Evolutionary conservation across 2,113 vertebrate genomes (phyloP).

Genomic region (Onychostoma macrolepis): DNA sequence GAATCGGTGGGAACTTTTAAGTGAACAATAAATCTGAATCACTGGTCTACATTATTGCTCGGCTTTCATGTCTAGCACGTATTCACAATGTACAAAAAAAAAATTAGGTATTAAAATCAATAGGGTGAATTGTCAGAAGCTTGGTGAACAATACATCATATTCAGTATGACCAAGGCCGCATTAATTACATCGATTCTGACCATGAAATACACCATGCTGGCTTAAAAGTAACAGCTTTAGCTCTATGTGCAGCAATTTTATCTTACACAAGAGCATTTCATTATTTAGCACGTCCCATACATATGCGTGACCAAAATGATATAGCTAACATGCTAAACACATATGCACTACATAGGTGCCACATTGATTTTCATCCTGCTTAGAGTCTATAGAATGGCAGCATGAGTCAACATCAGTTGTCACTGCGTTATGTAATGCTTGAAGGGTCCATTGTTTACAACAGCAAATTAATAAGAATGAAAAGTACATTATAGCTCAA

Average conservation of each 20-base stretch:
- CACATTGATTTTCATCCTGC: neutral
- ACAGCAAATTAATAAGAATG: neutral
- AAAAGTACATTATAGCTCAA: neutral
- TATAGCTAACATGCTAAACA: conserved; percentile 3
- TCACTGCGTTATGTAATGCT: neutral
- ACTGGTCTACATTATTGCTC: neutral
- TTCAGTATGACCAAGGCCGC: conserved; percentile 44
- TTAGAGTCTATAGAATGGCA: neutral
- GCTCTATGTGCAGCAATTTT: neutral
- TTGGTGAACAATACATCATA: conserved; percentile 35
- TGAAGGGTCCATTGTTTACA: neutral
- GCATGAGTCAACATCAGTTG: conserved; percentile 1
- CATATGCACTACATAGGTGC: neutral
- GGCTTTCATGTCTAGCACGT: conserved; percentile 40
- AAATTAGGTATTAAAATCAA: conserved; percentile 55
- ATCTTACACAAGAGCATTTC: neutral
- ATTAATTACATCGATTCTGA: conserved; percentile 57
- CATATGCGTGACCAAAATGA: neutral
- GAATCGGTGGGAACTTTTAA: conserved; percentile 22
- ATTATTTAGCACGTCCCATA: conserved; percentile 6
- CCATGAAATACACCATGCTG: conserved; percentile 51
- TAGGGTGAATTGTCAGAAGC: conserved; percentile 43
- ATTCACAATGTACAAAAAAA: conserved; percentile 38
- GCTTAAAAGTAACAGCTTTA: conserved; percentile 28
- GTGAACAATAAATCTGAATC: conserved; percentile 49